Conservation (phyloP, 2,113 vertebrate genomes). For the Pituophis catenifer region DNA sequence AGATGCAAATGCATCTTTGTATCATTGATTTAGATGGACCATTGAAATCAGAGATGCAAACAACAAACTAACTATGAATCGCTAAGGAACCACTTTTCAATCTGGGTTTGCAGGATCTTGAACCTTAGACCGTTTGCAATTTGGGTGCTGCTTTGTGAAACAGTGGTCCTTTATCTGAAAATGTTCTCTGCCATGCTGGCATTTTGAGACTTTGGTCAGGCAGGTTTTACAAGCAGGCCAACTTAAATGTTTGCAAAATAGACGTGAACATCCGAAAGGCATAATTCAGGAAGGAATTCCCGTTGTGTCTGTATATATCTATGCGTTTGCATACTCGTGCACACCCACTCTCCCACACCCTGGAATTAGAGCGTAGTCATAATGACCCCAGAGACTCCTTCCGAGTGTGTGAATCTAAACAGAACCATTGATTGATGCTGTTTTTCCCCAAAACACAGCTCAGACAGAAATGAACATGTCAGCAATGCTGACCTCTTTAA, state of each 20-base stretch:
- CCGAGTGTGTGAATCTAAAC: not conserved
- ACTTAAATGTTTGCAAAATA: not conserved
- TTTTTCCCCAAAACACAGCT: not conserved
- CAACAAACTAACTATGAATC: not conserved
- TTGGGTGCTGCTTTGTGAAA: not conserved
- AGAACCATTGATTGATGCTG: slow-evolving; percentile 36
- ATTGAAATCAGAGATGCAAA: not conserved
- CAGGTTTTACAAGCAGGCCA: not conserved
- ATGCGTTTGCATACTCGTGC: not conserved
- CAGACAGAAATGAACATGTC: not conserved
- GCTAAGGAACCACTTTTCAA: not conserved
- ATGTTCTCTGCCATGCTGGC: not conserved
- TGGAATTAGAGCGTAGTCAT: not conserved
- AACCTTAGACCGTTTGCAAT: not conserved
- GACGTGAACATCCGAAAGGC: not conserved
- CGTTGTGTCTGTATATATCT: not conserved
- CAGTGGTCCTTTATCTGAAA: not conserved
- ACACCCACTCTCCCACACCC: not conserved
- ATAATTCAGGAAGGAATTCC: not conserved
- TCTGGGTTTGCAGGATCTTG: not conserved
- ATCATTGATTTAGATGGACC: not conserved
- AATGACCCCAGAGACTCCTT: slow-evolving; percentile 13
- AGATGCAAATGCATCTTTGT: not conserved
- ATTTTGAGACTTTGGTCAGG: not conserved
- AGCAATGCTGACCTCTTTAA: not conserved